Evolutionary conservation across 2,888 invertebrate genomes (phyloP), one percentile per base, ranked within the genome.

Genomic region (Aleiodes leptofemur): DNA sequence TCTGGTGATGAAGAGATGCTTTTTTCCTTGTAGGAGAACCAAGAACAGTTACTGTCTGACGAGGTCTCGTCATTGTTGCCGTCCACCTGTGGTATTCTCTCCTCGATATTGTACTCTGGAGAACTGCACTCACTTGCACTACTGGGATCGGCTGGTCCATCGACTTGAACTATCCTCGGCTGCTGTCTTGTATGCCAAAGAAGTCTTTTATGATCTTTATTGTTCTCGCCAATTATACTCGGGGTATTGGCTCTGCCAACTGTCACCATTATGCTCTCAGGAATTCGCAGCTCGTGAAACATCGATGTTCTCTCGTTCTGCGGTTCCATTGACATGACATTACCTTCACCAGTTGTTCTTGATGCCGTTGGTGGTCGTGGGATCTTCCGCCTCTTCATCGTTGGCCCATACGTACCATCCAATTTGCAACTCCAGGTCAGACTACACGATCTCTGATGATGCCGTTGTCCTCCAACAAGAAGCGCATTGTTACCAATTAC

Each of bases 401-500:
- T 92, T 6, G 93, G 92, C 3, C 93, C 91, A 88, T 90, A 90
- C 73, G 91, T 92, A 48, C 92, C 91, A 82, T 94, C 94, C 72
- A 94, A 90, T 90, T 94, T 94, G 83, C 93, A 94, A 83, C 93
- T 94, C 92, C 94, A 93, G 0, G 93, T 93, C 56, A 94, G 87
- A 85, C 94, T 94, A 80, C 94, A 94, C 0, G 94, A 93, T 80
- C 93, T 90, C 84, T 94, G 94, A 82, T 93, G 93, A 56, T 86
- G 86, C 8, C 81, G 77, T 16, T 92, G 61, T 90, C 91, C 73
- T 90, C 91, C 79, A 90, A 86, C 91, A 87, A 83, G 90, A 90
- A 88, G 91, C 89, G 82, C 92, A 87, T 82, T 86, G 23, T 84
- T 86, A 8, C 84, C 79, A 74, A 92, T 89, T 84, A 93, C 91